Conservation (phyloP, 2,797 vertebrate genomes). For the Pangasius macronema region DNA sequence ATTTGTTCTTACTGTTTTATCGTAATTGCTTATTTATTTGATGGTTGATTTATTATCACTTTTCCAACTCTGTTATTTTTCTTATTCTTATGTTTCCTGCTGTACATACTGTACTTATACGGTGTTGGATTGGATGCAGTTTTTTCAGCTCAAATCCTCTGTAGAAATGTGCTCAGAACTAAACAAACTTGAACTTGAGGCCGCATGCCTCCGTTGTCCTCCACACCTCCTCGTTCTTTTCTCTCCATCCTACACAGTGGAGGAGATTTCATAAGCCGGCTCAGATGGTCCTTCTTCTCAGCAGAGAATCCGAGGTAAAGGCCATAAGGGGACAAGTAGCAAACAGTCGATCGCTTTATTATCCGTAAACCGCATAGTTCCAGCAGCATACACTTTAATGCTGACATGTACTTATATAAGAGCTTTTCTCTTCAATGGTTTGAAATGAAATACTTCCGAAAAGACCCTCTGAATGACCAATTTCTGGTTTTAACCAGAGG, state of each 20-base stretch:
- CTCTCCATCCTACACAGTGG: slow-evolving; percentile 30
- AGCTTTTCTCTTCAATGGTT: background rate
- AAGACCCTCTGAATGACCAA: background rate
- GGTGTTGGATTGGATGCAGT: background rate
- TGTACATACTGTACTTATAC: background rate
- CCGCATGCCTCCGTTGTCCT: slow-evolving; percentile 23
- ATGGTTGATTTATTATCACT: background rate
- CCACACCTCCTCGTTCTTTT: slow-evolving; percentile 36
- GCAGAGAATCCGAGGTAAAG: background rate
- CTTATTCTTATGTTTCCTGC: too few species aligned
- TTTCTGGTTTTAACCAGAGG: background rate
- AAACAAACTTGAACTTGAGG: background rate
- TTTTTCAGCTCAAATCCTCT: background rate
- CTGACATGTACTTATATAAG: background rate
- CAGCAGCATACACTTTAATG: background rate
- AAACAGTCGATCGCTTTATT: background rate
- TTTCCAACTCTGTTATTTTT: too few species aligned
- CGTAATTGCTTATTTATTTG: background rate
- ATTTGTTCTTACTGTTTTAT: background rate
- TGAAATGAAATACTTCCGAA: background rate
- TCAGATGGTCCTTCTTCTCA: slow-evolving; percentile 35
- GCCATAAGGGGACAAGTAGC: slow-evolving; percentile 3
- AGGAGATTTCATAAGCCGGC: slow-evolving; percentile 31
- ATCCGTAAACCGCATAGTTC: background rate
- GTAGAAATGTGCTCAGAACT: background rate